A percentile compares a stretch with the other conserved stretches of the same genome.
phyloP scores from a whole-genome alignment of 2,113 vertebrate genomes.

The Paradoxurus hermaphroditus region DNA sequence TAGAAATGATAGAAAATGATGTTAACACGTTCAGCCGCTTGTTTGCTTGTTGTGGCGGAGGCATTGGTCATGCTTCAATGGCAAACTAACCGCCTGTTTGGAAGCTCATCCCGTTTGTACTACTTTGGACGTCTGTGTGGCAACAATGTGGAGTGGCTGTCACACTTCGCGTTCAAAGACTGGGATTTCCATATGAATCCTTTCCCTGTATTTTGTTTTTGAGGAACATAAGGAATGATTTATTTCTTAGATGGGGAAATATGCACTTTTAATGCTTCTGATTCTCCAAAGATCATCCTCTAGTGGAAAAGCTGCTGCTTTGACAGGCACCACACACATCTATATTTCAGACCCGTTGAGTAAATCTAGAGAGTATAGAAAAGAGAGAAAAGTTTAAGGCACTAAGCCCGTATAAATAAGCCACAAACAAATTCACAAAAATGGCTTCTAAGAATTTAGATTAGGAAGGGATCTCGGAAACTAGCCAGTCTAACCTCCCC shows the following conservation, averaged over 20 bases:
- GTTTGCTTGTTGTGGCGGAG: slow-evolving; percentile 82
- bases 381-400: not conserved
- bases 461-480: not conserved
- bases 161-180: slow-evolving; percentile 5
- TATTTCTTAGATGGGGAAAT: not conserved
- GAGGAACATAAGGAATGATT: not conserved
- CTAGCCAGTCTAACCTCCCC: not conserved
- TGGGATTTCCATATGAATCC: not conserved
- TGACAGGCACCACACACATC: not conserved
- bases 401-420: not conserved
- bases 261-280: slow-evolving; percentile 41
- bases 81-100: slow-evolving; percentile 79
- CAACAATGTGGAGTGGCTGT: slow-evolving; percentile 12
- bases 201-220: not conserved
- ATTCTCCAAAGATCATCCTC: not conserved
- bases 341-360: slow-evolving; percentile 6
- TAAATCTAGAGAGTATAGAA: not conserved
- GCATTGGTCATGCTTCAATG: slow-evolving; percentile 81
- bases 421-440: not conserved
- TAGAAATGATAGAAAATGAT: slow-evolving; percentile 83
- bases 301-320: not conserved
- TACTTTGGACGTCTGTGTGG: slow-evolving; percentile 49
- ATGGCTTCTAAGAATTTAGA: not conserved
- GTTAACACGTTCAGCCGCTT: slow-evolving; percentile 81
- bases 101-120: slow-evolving; percentile 72